Percentiles rank a stretch among this genome's conserved stretches.
These are phyloP conservation scores for Hippocampus mohnikei DNA, from an alignment of 2,113 vertebrate genomes.

Conservation along the genomic window DNA sequence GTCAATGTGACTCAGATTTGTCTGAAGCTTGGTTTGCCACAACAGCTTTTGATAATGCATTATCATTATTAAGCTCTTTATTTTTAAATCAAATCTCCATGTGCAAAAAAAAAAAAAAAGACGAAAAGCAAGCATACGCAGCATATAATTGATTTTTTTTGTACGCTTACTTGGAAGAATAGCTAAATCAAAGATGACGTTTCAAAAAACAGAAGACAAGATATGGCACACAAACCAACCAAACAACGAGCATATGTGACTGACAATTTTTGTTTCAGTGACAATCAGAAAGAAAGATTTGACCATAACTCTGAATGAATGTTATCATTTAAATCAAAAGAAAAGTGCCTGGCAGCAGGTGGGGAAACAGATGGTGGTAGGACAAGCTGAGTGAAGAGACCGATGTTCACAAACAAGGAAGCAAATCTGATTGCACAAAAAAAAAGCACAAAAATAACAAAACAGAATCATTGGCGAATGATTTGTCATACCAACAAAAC, in stretches of 20 bases:
- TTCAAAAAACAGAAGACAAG: background rate
- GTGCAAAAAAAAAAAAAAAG: background rate
- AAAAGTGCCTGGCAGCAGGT: constrained; percentile 25
- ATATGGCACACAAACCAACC: background rate
- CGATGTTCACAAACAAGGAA: constrained; percentile 14
- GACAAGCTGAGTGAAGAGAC: constrained; percentile 17
- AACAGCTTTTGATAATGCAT: background rate
- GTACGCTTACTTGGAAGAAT: background rate
- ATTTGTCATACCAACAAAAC: background rate
- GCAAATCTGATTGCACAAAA: constrained; percentile 4
- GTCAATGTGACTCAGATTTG: background rate
- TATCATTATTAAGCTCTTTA: background rate
- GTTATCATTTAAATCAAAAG: background rate
- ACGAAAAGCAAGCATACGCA: background rate
- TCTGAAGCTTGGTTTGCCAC: background rate
- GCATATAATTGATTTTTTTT: background rate
- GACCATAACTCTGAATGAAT: constrained; percentile 9
- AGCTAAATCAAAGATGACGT: background rate
- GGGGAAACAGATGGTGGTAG: constrained; percentile 39
- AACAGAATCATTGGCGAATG: background rate
- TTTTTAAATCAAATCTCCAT: background rate
- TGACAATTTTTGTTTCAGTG: background rate
- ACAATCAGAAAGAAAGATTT: background rate
- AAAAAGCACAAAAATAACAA: background rate
- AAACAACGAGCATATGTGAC: background rate